Evolutionary conservation across 2,888 invertebrate genomes (phyloP).

Genomic region (Dryobotodes eremita): DNA sequence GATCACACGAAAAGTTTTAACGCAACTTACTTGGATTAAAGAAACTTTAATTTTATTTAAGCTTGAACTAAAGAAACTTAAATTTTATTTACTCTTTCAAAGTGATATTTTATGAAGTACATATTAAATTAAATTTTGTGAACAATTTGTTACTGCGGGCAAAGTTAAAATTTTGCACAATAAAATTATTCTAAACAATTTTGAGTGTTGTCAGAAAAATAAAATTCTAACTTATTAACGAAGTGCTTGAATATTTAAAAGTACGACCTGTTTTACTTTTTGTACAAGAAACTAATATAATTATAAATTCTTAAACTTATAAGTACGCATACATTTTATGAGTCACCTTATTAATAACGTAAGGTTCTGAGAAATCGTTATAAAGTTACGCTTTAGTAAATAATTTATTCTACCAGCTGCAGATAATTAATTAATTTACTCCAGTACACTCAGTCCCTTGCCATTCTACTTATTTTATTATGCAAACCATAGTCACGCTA

Average conservation of each 20-base stretch:
- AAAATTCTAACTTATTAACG: constrained; percentile 27
- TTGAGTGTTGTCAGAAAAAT: constrained; percentile 10
- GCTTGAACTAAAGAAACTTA: background rate
- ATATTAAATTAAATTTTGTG: constrained; percentile 31
- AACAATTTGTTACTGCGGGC: constrained; percentile 12
- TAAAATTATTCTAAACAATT: constrained; percentile 16
- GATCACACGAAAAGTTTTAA: constrained; percentile 13
- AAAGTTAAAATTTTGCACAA: constrained; percentile 15
- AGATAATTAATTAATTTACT: background rate
- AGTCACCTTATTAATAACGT: constrained; percentile 13
- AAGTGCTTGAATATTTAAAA: constrained; percentile 2
- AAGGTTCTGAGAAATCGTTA: background rate
- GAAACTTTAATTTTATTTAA: background rate
- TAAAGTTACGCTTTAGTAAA: background rate
- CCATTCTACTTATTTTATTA: background rate
- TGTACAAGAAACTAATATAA: constrained; percentile 14
- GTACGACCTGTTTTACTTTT: background rate
- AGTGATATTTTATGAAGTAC: background rate
- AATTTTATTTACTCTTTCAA: background rate
- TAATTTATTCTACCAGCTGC: background rate
- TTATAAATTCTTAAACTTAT: background rate
- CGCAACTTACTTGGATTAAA: background rate
- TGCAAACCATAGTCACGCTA: background rate
- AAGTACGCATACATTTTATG: background rate
- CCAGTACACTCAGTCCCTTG: background rate